Percentiles rank a stretch among this genome's conserved stretches.
phyloP scores from a whole-genome alignment of 1,140 invertebrate species.

The Helicoverpa zea region DNA sequence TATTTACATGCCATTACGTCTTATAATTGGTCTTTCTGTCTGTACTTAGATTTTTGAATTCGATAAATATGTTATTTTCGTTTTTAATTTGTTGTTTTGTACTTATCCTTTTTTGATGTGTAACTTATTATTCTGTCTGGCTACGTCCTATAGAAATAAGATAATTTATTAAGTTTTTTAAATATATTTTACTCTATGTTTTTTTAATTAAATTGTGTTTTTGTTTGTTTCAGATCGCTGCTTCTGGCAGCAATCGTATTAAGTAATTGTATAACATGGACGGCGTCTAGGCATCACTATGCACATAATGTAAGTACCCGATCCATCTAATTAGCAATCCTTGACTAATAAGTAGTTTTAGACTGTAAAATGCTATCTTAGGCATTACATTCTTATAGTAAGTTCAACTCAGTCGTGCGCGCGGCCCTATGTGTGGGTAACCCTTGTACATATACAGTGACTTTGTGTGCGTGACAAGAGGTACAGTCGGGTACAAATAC shows the following conservation, averaged over 20 bases:
- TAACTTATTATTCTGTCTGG: too few relatives aligned
- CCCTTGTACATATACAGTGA: too few relatives aligned
- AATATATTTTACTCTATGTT: too few relatives aligned
- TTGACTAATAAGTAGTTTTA: background rate
- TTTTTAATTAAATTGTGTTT: conserved; percentile 11
- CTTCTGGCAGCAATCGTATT: conserved; percentile 78
- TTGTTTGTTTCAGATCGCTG: conserved; percentile 79
- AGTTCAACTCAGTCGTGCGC: too few relatives aligned
- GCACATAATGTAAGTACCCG: conserved; percentile 78
- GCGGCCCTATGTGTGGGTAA: too few relatives aligned
- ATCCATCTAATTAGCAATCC: too few relatives aligned
- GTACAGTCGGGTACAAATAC: too few relatives aligned
- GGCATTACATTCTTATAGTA: too few relatives aligned
- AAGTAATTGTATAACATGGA: conserved; percentile 81
- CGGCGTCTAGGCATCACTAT: conserved; percentile 75
- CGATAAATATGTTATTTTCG: conserved; percentile 52
- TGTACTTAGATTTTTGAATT: conserved; percentile 54
- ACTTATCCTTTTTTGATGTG: conserved; percentile 19
- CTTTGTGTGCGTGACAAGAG: too few relatives aligned
- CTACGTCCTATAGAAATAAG: too few relatives aligned
- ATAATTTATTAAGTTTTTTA: too few relatives aligned
- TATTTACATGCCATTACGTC: conserved; percentile 67
- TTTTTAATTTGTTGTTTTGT: conserved; percentile 29
- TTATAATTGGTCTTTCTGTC: conserved; percentile 61
- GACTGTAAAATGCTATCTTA: background rate